Conservation (phyloP, 64 coral and sea anemone genomes). For the Stichodactyla mertensii region DNA sequence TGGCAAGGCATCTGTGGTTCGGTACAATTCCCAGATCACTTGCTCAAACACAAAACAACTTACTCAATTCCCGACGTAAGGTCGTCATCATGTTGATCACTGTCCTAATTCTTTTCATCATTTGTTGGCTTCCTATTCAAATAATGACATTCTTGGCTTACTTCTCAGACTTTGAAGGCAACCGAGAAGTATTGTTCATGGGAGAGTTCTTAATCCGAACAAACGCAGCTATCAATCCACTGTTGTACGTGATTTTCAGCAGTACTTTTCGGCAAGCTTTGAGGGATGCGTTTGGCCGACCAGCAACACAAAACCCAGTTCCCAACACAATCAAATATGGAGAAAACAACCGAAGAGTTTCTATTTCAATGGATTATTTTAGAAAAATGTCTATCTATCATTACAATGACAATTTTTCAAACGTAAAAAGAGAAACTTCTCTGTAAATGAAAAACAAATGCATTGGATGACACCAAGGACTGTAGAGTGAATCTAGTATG, state of each 20-base stretch:
- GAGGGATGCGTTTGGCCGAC: not conserved
- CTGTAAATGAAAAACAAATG: not conserved
- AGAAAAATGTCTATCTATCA: not conserved
- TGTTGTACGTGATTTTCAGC: conserved; percentile 40
- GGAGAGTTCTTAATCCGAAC: conserved; percentile 40
- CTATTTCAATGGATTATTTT: not conserved
- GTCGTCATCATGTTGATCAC: conserved; percentile 44
- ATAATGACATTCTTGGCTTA: conserved; percentile 25
- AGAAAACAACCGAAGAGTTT: not conserved
- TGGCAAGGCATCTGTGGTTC: conserved; percentile 36
- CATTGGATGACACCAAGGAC: no score
- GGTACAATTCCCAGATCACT: not conserved
- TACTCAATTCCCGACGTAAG: conserved; percentile 17
- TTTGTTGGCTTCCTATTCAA: conserved; percentile 39
- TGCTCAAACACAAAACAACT: conserved; percentile 4
- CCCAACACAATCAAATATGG: not conserved
- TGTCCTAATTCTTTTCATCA: conserved; percentile 31
- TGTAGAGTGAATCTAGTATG: no score
- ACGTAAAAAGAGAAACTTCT: not conserved
- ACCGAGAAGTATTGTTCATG: conserved; percentile 12
- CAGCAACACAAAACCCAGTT: not conserved
- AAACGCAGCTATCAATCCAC: conserved; percentile 44
- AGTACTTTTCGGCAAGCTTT: conserved; percentile 6
- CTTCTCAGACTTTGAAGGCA: not conserved
- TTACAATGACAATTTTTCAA: not conserved